These are phyloP conservation scores for Toxonevra muliebris DNA, from an alignment of 2,888 invertebrate species.

Conservation along the genomic window DNA sequence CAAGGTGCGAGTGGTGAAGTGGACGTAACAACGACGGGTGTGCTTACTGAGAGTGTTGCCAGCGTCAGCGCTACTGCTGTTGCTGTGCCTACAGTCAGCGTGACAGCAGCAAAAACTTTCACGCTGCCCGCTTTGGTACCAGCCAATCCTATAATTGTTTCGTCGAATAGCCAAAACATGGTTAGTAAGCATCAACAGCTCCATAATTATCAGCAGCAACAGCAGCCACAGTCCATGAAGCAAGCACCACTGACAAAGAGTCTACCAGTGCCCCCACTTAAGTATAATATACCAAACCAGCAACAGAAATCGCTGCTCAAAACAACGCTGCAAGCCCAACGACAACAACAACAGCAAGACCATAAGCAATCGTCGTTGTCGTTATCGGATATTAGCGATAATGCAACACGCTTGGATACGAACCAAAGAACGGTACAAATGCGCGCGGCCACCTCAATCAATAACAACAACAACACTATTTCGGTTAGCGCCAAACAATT, in stretches of 20 bases:
- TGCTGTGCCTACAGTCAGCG: conserved; percentile 21
- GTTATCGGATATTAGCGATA: conserved; percentile 16
- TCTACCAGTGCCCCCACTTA: conserved; percentile 57
- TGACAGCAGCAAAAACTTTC: conserved; percentile 22
- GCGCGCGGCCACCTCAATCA: neutral
- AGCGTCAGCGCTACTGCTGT: conserved; percentile 4
- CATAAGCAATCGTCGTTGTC: conserved; percentile 13
- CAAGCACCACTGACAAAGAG: conserved; percentile 42
- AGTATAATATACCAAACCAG: conserved; percentile 53
- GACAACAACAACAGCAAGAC: conserved; percentile 24
- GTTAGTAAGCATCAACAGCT: conserved; percentile 19
- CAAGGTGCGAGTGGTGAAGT: conserved; percentile 28
- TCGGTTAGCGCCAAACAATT: conserved; percentile 13
- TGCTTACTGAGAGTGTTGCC: neutral
- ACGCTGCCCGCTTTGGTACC: conserved; percentile 56
- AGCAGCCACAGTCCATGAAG: conserved; percentile 32
- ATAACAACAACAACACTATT: conserved; percentile 9
- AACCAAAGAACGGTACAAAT: conserved; percentile 18
- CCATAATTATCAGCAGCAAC: conserved; percentile 35
- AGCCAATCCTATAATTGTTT: conserved; percentile 49
- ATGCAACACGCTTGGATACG: neutral
- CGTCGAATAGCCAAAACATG: conserved; percentile 21
- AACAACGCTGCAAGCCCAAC: conserved; percentile 39
- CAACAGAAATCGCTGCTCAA: conserved; percentile 55
- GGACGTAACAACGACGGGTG: conserved; percentile 7